These are phyloP conservation scores for Arrhamphus sclerolepis DNA, from an alignment of 2,797 vertebrate species.

Conservation along the genomic window DNA sequence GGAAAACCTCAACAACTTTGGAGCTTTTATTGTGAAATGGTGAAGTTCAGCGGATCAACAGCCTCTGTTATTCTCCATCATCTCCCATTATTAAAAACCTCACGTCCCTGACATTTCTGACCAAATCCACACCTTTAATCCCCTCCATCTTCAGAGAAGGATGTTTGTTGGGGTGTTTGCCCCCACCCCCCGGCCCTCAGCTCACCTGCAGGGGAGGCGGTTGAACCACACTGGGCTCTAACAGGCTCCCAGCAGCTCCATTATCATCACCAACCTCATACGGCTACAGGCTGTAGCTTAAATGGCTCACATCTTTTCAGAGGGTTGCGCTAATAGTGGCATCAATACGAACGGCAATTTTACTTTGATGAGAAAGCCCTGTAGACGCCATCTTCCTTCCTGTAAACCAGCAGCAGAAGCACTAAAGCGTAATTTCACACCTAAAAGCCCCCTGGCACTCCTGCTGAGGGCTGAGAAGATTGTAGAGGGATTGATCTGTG, in stretches of 20 bases:
- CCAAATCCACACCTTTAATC: neutral
- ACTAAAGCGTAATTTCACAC: too few species aligned
- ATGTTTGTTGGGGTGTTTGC: slow-evolving; percentile 24
- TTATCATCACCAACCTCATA: slow-evolving; percentile 55
- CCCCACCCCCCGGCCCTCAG: slow-evolving; percentile 15
- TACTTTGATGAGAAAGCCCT: too few species aligned
- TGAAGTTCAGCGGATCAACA: too few species aligned
- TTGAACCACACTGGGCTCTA: slow-evolving; percentile 58
- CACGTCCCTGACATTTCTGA: neutral
- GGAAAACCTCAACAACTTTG: too few species aligned
- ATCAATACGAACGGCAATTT: neutral
- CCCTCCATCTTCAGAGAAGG: neutral
- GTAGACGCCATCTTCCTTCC: too few species aligned
- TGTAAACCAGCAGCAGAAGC: too few species aligned
- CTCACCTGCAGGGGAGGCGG: slow-evolving; percentile 50
- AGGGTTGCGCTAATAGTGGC: slow-evolving; percentile 34
- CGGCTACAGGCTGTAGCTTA: slow-evolving; percentile 37
- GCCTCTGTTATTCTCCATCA: too few species aligned
- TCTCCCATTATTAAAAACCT: too few species aligned
- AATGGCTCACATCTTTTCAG: slow-evolving; percentile 60
- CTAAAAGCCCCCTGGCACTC: too few species aligned
- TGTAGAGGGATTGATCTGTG: too few species aligned
- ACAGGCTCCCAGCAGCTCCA: slow-evolving; percentile 55
- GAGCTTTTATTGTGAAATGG: too few species aligned
- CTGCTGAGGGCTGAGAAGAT: too few species aligned